Base-by-base conservation (phyloP, 2,888 invertebrate genomes). In the Mycalesis mineus region DNA sequence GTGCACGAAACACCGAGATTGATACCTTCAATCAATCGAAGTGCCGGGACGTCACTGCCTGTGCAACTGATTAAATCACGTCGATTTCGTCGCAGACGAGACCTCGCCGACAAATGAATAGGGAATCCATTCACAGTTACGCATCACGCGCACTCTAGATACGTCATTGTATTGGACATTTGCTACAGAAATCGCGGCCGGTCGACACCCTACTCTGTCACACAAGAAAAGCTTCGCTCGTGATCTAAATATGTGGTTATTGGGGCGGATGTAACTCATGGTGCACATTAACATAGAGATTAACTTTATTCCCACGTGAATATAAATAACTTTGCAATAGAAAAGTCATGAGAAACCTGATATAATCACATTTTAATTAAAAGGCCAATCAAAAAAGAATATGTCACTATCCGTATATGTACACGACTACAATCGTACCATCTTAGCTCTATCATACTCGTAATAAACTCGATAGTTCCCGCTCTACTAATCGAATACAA, bases 51-150 rank as follows among this genome's bases (percentile, higher is more conserved):
- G 75, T 78, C 82, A 72, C 74, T 77, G 78, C 73, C 68, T 78
- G 72, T 74, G 73, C 79, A 80, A 78, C 84, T 85, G 88, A 89
- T 88, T 88, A 81, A 84, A 88, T 88, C 86, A 86, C 84, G 84
- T 87, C 82, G 83, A 80, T 79, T 81, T 80, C 78, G 77, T 82
- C 80, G 76, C 73, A 65, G 63, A 58, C 68, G 67, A 22, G 22
- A 69, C 67, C 65, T 63, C 61, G 65, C 63, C 70, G 71, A 69
- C 68, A 69, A 80, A 79, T 81, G 78, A 83, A 80, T 80, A 78
- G 82, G 77, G 75, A 74, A 75, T 69, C 74, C 72, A 73, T 72
- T 77, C 77, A 79, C 84, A 76, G 80, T 82, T 82, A 80, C 66
- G 69, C 75, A 82, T 84, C 84, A 83, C 82, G 80, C 74, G 72